Evolutionary conservation across 2,797 vertebrate species (phyloP).

Genomic region (Eulemur mongoz): DNA sequence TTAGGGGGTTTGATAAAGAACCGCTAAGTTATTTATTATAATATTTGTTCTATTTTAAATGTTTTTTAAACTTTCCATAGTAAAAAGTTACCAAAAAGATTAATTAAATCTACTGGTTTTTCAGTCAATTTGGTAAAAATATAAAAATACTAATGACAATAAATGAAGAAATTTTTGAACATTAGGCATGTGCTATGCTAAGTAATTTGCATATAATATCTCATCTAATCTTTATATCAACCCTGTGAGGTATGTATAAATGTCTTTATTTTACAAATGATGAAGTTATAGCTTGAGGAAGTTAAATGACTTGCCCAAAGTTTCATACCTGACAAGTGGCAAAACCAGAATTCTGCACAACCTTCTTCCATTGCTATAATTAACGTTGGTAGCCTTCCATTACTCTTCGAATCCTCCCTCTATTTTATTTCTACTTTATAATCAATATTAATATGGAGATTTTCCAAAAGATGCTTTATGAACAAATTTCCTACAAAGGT

Average conservation of each 20-base stretch:
- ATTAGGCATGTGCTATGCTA: not conserved
- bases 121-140: not conserved
- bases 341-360: not conserved
- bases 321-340: not conserved
- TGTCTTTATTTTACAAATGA: not conserved
- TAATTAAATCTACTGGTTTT: not conserved
- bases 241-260: not conserved
- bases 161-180: not conserved
- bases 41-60: not conserved
- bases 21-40: not conserved
- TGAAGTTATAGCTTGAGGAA: not conserved
- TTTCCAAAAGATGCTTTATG: constrained; percentile 1
- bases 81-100: not conserved
- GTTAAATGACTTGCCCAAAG: not conserved
- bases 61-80: not conserved
- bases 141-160: constrained; percentile 12
- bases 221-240: not conserved
- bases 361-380: not conserved
- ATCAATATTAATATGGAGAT: not conserved
- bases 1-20: not conserved
- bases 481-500: not conserved
- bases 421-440: not conserved
- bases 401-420: not conserved
- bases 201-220: not conserved
- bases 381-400: not conserved